phyloP scores from a whole-genome alignment of 1,140 invertebrate species.

The Periplaneta americana region DNA sequence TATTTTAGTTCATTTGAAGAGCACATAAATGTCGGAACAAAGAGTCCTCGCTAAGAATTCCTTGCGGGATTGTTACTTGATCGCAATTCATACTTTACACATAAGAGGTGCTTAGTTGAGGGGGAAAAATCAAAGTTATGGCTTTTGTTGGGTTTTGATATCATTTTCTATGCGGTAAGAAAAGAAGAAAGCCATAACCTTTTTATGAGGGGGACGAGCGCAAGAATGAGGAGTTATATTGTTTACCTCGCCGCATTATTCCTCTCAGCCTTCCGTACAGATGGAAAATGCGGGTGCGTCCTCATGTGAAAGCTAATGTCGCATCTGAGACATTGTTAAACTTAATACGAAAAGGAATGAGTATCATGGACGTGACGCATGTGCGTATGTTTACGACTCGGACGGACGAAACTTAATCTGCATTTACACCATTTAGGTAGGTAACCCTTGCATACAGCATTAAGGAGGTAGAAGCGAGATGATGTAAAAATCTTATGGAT shows the following conservation, averaged over 20 bases:
- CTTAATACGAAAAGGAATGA: too few relatives aligned
- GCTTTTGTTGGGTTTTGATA: background rate
- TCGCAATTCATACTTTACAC: background rate
- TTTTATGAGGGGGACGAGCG: background rate
- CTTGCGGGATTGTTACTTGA: background rate
- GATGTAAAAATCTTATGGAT: too few relatives aligned
- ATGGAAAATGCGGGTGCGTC: background rate
- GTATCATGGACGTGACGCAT: too few relatives aligned
- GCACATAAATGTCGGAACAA: background rate
- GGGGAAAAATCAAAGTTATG: conserved; percentile 1
- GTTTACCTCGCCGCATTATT: conserved; percentile 2
- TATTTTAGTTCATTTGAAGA: background rate
- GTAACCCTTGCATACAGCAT: too few relatives aligned
- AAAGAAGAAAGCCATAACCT: background rate
- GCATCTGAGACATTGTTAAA: too few relatives aligned
- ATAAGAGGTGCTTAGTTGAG: background rate
- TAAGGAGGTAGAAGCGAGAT: too few relatives aligned
- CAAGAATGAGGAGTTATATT: conserved; percentile 6
- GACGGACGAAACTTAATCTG: too few relatives aligned
- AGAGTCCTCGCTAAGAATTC: background rate
- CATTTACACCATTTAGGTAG: too few relatives aligned
- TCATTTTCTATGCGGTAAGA: background rate
- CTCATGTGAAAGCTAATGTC: background rate
- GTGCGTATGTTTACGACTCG: too few relatives aligned
- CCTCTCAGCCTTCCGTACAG: background rate